Base-by-base conservation (phyloP, 2,888 invertebrate genomes). In the Erebia epiphron region DNA sequence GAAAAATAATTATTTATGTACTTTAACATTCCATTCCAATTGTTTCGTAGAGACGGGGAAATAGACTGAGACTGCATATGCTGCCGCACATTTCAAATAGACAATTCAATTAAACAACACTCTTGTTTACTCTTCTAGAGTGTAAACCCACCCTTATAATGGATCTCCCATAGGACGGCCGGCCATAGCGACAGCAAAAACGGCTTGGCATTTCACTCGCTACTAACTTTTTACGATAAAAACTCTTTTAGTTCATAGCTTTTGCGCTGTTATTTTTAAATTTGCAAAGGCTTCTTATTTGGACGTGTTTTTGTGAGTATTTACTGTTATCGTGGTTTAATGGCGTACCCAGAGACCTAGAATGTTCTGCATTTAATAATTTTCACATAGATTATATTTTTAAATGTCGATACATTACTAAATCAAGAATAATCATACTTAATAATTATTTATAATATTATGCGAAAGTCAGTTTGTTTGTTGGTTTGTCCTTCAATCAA, bases 171-270 rank as follows among this genome's bases (percentile, higher is more conserved):
- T 67, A 74, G 75, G 77, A 77, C 35, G 5, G 35, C 70, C 68
- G 71, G 71, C 73, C 68, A 71, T 73, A 71, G 77, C 71, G 63
- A 73, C 74, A 74, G 75, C 70, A 73, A 75, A 76, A 76, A 75
- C 75, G 62, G 73, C 73, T 73, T 70, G 71, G 70, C 72, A 76
- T 75, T 76, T 76, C 73, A 76, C 75, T 75, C 74, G 68, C 72
- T 70, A 63, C 56, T 71, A 75, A 73, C 71, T 75, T 75, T 73
- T 72, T 68, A 70, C 70, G 75, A 73, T 67, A 73, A 73, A 75
- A 75, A 75, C 75, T 72, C 72, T 71, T 72, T 73, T 72, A 68
- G 72, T 68, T 71, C 71, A 68, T 68, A 72, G 75, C 71, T 71
- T 70, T 56, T 56, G 69, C 62, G 69, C 61, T 72, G 68, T 72